These are phyloP conservation scores for Plecotus auritus DNA, from an alignment of 2,113 vertebrate genomes.

Conservation along the genomic window DNA sequence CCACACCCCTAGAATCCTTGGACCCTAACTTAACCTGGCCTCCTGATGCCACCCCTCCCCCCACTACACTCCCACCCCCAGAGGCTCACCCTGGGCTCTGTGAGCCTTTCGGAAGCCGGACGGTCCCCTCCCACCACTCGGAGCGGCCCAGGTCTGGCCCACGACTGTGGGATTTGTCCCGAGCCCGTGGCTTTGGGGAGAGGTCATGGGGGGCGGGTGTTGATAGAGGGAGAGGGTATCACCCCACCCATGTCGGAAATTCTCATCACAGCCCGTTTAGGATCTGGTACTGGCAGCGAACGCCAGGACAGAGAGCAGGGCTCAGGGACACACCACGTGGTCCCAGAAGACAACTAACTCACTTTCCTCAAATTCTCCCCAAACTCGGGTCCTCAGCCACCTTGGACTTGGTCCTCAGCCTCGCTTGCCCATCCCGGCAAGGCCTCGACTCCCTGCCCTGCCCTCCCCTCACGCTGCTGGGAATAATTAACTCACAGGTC, in stretches of 20 bases:
- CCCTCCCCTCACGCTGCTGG: background rate
- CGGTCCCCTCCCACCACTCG: background rate
- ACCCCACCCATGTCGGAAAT: background rate
- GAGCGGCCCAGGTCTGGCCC: background rate
- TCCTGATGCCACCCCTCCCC: too few relatives aligned
- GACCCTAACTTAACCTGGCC: background rate
- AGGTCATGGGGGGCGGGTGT: too few relatives aligned
- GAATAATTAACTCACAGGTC: background rate
- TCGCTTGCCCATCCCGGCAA: fast-evolving
- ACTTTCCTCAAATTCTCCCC: background rate
- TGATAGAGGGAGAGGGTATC: background rate
- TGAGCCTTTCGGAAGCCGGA: background rate
- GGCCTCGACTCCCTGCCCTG: background rate
- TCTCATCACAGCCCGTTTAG: too few relatives aligned
- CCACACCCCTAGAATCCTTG: background rate
- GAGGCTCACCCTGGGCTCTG: background rate
- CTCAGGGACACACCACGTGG: background rate
- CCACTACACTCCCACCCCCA: fast-evolving
- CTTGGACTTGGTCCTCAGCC: background rate
- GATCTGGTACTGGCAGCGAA: background rate
- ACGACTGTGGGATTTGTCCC: background rate
- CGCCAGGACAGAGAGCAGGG: background rate
- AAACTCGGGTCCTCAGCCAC: background rate
- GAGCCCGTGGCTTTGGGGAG: background rate
- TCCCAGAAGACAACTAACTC: background rate